Evolutionary conservation across 2,888 invertebrate genomes (phyloP), one percentile per base, ranked within the genome.

Genomic region (Lomographa bimaculata): DNA sequence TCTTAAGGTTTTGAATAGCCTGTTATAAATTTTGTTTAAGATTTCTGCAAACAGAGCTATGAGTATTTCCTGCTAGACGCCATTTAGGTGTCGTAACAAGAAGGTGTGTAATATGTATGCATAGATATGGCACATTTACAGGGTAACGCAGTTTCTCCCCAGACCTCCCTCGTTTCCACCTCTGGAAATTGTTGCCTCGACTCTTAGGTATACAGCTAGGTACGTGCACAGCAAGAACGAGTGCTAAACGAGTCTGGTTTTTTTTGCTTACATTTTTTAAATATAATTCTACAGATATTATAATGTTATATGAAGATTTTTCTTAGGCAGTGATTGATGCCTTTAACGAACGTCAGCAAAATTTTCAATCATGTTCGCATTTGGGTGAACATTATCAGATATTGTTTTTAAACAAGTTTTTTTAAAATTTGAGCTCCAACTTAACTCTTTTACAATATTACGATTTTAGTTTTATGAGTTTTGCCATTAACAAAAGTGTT

Each of bases 111-210:
- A 35, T 62, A 60, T 50, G 29, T 60, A 60, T 53, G 55, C 56
- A 62, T 46, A 57, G 55, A 50, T 56, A 62, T 55, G 56, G 34
- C 54, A 55, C 57, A 61, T 64, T 60, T 60, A 61, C 51, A 60
- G 50, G 60, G 57, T 71, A 77, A 77, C 58, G 64, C 54, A 71
- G 70, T 77, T 77, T 62, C 61, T 60, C 58, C 60, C 63, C 64
- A 48, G 50, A 57, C 64, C 62, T 60, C 63, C 63, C 69, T 68
- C 71, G 44, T 65, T 71, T 70, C 63, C 63, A 64, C 69, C 68
- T 63, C 64, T 64, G 64, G 61, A 75, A 80, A 76, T 77, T 72
- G 75, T 76, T 74, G 65, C 70, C 60, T 28, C 56, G 53, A 57
- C 54, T 58, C 62, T 60, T 47, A 50, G 54, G 52, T 45, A 55